Conservation (phyloP, 1,140 invertebrate genomes). For the Hycleus cichorii region DNA sequence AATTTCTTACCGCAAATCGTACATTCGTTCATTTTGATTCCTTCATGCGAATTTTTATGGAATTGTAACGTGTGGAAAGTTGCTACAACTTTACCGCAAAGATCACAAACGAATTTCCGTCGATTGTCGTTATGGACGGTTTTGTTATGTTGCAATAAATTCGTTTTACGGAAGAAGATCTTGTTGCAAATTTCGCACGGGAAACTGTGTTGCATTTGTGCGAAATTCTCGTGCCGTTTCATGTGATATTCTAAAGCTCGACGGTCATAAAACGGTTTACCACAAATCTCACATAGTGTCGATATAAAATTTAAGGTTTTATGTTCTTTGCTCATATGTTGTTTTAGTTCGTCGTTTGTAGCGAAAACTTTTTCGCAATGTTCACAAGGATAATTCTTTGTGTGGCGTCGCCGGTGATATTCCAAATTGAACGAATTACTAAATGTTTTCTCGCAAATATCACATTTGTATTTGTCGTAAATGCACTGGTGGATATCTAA, state of each 20-base stretch:
- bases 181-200: slow-evolving; percentile 44
- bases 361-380: slow-evolving; percentile 29
- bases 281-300: slow-evolving; percentile 6
- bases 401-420: slow-evolving; percentile 55
- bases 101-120: slow-evolving; percentile 28
- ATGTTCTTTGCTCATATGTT: no score
- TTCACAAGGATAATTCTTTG: slow-evolving; percentile 44
- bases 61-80: slow-evolving; percentile 29
- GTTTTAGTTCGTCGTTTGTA: slow-evolving; percentile 16
- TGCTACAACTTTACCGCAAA: slow-evolving; percentile 30
- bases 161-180: slow-evolving; percentile 31
- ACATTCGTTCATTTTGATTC: slow-evolving; percentile 34
- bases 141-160: slow-evolving; percentile 27
- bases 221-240: not conserved
- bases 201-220: slow-evolving; percentile 36
- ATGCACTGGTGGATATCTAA: slow-evolving; percentile 44
- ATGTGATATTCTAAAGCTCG: not conserved
- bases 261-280: not conserved
- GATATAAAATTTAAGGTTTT: no score
- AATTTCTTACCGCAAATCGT: slow-evolving; percentile 30
- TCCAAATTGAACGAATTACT: slow-evolving; percentile 58
- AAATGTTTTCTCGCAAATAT: slow-evolving; percentile 50
- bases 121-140: slow-evolving; percentile 23
- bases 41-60: slow-evolving; percentile 31
- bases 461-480: slow-evolving; percentile 32